Conservation (phyloP, 2,797 vertebrate species). For the Perodicticus potto region DNA sequence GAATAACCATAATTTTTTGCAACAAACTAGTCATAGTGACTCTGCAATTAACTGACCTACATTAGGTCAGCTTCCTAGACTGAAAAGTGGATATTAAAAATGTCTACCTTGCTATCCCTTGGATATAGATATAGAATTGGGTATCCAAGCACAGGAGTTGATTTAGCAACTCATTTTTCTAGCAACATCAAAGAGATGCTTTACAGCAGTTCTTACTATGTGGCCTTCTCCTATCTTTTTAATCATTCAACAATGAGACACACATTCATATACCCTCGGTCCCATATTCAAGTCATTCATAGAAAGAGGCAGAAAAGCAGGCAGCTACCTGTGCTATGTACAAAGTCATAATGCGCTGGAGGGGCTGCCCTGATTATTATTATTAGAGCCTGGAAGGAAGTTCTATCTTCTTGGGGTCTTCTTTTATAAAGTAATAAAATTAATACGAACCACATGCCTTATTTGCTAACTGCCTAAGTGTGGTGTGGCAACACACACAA, state of each 20-base stretch:
- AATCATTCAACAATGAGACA: neutral
- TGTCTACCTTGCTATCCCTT: neutral
- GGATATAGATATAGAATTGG: neutral
- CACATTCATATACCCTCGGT: fast-evolving
- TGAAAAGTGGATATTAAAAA: constrained; percentile 40
- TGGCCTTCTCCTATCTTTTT: neutral
- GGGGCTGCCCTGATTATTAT: neutral
- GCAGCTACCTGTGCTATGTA: neutral
- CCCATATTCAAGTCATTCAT: neutral
- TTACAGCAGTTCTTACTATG: neutral
- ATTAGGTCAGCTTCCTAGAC: constrained; percentile 14
- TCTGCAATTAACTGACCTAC: neutral
- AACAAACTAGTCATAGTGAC: neutral
- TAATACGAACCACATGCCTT: neutral
- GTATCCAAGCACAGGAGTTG: neutral
- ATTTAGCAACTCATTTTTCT: constrained; percentile 23
- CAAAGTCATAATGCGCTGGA: neutral
- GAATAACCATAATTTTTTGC: neutral
- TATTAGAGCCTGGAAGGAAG: neutral
- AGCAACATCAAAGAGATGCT: neutral
- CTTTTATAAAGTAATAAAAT: neutral
- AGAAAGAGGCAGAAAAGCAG: neutral
- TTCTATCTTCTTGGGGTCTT: neutral
- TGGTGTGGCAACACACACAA: neutral
- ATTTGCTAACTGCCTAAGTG: neutral